Conservation (phyloP, 2,113 vertebrate genomes). For the Trogon melanurus region DNA sequence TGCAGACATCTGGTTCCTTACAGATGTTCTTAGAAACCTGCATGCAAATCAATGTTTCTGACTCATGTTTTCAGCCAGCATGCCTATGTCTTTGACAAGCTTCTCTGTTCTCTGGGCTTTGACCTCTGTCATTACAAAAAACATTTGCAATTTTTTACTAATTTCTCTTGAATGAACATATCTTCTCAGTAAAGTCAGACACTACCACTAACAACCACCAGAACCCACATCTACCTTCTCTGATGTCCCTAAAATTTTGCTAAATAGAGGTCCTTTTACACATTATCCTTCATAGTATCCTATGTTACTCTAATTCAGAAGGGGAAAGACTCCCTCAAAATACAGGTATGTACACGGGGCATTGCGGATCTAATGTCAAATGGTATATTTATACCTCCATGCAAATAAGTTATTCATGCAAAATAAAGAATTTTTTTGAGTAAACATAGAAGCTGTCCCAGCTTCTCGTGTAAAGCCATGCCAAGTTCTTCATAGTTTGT, state of each 20-base stretch:
- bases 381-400: background rate
- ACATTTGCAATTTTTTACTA: background rate
- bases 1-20: background rate
- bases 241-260: background rate
- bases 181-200: background rate
- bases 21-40: background rate
- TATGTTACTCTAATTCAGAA: too few relatives aligned
- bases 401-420: background rate
- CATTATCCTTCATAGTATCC: background rate
- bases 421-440: background rate
- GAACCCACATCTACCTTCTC: background rate
- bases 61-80: background rate
- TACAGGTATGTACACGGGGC: rapidly evolving
- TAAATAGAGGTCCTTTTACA: background rate
- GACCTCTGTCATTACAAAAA: background rate
- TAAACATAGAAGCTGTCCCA: background rate
- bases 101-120: background rate
- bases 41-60: background rate
- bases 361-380: background rate
- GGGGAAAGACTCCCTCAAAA: background rate
- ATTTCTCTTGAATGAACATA: background rate
- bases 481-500: background rate
- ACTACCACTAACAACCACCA: background rate
- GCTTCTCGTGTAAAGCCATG: background rate
- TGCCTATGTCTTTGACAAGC: background rate